phyloP scores from a whole-genome alignment of 2,797 vertebrate species.

The Aselliscus stoliczkanus region DNA sequence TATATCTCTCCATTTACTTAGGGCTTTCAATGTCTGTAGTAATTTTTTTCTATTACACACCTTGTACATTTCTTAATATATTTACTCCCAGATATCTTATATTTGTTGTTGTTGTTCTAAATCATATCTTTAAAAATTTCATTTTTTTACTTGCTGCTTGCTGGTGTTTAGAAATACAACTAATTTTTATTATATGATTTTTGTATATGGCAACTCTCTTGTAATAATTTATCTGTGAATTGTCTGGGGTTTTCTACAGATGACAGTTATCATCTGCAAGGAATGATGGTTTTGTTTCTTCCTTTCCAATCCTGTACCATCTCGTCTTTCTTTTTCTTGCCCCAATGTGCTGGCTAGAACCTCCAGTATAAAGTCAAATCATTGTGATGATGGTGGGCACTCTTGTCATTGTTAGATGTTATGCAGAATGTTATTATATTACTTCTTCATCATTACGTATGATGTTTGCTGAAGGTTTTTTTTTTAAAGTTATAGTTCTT shows the following conservation, averaged over 20 bases:
- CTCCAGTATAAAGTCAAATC: background rate
- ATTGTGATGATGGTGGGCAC: background rate
- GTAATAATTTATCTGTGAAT: background rate
- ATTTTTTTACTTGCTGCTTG: conserved; percentile 8
- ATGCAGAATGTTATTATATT: background rate
- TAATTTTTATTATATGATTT: background rate
- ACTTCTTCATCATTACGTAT: background rate
- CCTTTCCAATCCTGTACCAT: background rate
- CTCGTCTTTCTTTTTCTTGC: background rate
- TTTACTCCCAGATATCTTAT: background rate
- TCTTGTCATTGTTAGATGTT: background rate
- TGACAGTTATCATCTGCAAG: background rate
- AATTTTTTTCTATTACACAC: background rate
- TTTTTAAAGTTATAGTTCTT: background rate
- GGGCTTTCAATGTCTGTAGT: background rate
- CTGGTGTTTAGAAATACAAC: conserved; percentile 16
- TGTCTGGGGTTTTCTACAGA: background rate
- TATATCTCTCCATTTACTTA: background rate
- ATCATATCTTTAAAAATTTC: background rate
- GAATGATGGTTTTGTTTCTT: background rate
- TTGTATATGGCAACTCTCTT: background rate
- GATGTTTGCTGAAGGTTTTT: background rate
- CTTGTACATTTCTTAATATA: background rate
- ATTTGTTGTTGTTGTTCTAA: background rate
- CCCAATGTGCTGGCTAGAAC: background rate